Conservation (phyloP, 2,888 invertebrate genomes). For the Deilephila elpenor region DNA sequence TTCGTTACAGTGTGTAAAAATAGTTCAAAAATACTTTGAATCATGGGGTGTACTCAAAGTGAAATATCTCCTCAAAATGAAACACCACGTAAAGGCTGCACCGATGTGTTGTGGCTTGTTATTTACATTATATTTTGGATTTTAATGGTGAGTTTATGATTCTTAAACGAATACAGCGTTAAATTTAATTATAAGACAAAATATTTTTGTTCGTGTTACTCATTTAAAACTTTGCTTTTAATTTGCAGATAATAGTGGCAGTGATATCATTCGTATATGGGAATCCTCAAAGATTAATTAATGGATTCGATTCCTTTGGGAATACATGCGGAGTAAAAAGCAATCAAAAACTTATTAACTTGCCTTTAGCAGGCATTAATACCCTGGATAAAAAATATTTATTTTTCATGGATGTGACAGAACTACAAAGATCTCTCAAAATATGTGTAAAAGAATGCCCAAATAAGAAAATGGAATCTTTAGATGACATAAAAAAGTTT, state of each 20-base stretch:
- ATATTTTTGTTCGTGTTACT: too few species aligned
- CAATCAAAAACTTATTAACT: constrained; percentile 90
- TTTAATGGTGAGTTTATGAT: constrained; percentile 88
- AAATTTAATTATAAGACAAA: too few species aligned
- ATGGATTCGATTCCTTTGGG: constrained; percentile 97
- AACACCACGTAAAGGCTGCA: constrained; percentile 88
- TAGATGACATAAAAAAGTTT: constrained; percentile 89
- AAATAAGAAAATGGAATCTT: constrained; percentile 84
- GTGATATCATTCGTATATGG: constrained; percentile 95
- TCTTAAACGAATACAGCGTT: not conserved
- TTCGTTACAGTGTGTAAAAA: too few species aligned
- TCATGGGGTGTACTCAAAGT: constrained; percentile 88
- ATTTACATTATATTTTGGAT: constrained; percentile 92
- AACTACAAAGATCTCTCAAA: constrained; percentile 91
- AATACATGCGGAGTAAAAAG: constrained; percentile 95
- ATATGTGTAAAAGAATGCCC: constrained; percentile 97
- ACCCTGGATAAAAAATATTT: constrained; percentile 91
- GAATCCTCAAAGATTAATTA: constrained; percentile 92
- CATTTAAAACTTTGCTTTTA: constrained; percentile 34
- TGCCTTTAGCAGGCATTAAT: constrained; percentile 91
- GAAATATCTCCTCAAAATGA: constrained; percentile 86
- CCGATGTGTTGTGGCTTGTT: constrained; percentile 92
- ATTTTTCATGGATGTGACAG: constrained; percentile 92
- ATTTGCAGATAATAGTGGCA: constrained; percentile 89
- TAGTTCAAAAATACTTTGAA: not conserved